These are phyloP conservation scores for Tricholaema leucomelas DNA, from an alignment of 2,113 vertebrate species.

Conservation along the genomic window DNA sequence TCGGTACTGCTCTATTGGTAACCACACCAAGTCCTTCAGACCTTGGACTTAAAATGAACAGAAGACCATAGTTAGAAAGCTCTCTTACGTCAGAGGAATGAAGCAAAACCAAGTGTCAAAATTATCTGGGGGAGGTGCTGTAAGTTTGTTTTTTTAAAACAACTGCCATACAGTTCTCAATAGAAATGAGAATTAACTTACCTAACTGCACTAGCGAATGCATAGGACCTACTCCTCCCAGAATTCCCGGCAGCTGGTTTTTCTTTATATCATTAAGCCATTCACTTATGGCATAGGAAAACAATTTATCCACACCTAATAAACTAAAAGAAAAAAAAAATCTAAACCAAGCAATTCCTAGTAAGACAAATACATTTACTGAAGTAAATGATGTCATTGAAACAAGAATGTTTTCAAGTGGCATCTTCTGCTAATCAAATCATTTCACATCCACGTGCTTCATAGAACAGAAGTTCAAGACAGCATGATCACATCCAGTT, in stretches of 20 bases:
- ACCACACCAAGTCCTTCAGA: constrained; percentile 95
- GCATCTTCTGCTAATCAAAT: neutral
- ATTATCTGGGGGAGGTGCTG: neutral
- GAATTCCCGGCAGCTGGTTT: constrained; percentile 93
- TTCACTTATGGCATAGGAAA: constrained; percentile 93
- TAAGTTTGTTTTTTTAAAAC: neutral
- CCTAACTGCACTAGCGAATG: constrained; percentile 95
- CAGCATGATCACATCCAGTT: neutral
- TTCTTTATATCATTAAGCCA: constrained; percentile 98
- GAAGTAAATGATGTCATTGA: neutral
- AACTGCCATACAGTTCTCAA: neutral
- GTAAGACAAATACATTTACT: neutral
- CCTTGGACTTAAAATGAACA: constrained; percentile 87
- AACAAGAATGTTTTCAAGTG: neutral
- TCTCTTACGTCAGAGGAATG: neutral
- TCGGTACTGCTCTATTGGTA: constrained; percentile 97
- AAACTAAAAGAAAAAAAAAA: constrained; percentile 77
- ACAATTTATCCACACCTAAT: constrained; percentile 93
- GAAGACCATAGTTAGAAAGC: neutral
- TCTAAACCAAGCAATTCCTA: neutral
- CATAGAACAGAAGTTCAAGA: neutral
- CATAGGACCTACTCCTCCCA: constrained; percentile 96
- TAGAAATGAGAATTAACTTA: constrained; percentile 67
- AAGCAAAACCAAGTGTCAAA: neutral
- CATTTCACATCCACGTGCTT: neutral